Conservation (phyloP, 2,797 vertebrate species). For the Cossypha heuglini region DNA sequence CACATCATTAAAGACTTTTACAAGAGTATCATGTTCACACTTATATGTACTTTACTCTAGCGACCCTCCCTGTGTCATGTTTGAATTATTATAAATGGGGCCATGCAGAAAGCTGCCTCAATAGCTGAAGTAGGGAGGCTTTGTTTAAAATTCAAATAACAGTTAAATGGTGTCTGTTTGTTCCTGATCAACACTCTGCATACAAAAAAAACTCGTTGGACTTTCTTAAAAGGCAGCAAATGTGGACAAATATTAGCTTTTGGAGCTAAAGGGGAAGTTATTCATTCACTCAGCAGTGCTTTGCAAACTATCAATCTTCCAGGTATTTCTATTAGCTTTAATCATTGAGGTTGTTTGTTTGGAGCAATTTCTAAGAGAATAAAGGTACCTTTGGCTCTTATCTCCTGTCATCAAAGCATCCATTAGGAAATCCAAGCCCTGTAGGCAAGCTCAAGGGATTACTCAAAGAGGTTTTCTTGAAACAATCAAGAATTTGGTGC, state of each 20-base stretch:
- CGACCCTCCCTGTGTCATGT: background rate
- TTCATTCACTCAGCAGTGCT: conserved; percentile 78
- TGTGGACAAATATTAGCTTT: conserved; percentile 81
- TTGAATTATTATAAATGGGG: conserved; percentile 52
- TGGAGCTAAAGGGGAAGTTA: conserved; percentile 79
- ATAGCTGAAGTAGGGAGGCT: conserved; percentile 30
- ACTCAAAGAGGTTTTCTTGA: conserved; percentile 76
- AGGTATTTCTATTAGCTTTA: conserved; percentile 82
- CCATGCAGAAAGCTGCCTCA: conserved; percentile 6
- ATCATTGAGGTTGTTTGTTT: conserved; percentile 83
- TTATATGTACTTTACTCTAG: background rate
- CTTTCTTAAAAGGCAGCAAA: conserved; percentile 76
- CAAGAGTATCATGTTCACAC: conserved; percentile 41
- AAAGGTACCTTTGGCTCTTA: conserved; percentile 82
- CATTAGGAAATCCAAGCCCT: conserved; percentile 80
- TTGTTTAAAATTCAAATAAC: conserved; percentile 75
- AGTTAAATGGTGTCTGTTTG: conserved; percentile 78
- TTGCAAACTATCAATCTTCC: conserved; percentile 79
- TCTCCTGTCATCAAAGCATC: conserved; percentile 85
- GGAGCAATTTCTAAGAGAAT: conserved; percentile 82
- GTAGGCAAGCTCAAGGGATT: conserved; percentile 81
- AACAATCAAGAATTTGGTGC: conserved; percentile 70
- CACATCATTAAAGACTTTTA: conserved; percentile 58
- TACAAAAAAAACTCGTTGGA: conserved; percentile 41
- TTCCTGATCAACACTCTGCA: conserved; percentile 79